phyloP scores from a whole-genome alignment of 37 sponge, comb jelly and placozoan genomes.

The Cliona cf. orientalis region DNA sequence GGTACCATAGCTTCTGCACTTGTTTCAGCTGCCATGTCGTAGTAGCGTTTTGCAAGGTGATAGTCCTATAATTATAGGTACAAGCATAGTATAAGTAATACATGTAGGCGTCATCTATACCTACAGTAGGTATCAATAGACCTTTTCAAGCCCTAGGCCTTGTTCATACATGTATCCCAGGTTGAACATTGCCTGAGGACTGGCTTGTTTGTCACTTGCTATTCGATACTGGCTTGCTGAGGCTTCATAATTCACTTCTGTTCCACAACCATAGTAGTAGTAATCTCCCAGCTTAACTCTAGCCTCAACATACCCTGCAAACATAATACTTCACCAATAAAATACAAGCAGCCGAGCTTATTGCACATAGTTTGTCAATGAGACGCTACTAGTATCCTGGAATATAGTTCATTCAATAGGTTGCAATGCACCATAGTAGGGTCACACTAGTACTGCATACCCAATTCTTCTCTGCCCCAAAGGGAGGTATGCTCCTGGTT shows the following conservation, averaged over 20 bases:
- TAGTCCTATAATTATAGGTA: slow-evolving; percentile 76
- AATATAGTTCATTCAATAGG: too few relatives aligned
- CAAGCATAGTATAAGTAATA: too few relatives aligned
- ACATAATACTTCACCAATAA: too few relatives aligned
- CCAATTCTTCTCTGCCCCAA: not conserved
- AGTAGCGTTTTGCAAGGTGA: slow-evolving; percentile 95
- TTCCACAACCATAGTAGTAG: slow-evolving; percentile 97
- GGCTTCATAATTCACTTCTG: slow-evolving; percentile 84
- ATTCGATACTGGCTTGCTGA: slow-evolving; percentile 94
- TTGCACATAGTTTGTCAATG: too few relatives aligned
- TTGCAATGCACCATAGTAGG: too few relatives aligned
- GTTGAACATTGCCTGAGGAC: slow-evolving; percentile 97
- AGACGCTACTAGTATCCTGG: too few relatives aligned
- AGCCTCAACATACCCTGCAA: slow-evolving; percentile 82
- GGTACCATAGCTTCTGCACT: slow-evolving; percentile 88
- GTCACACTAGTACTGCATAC: too few relatives aligned
- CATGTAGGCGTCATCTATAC: too few relatives aligned
- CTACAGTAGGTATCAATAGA: too few relatives aligned
- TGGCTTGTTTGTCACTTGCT: slow-evolving; percentile 83
- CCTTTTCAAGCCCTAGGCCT: slow-evolving; percentile 91
- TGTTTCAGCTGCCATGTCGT: slow-evolving; percentile 91
- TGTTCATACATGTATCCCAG: slow-evolving; percentile 98
- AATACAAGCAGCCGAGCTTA: too few relatives aligned
- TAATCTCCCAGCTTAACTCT: slow-evolving; percentile 97
- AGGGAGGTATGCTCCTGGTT: not conserved